Conservation (phyloP, 2,888 invertebrate genomes). For the Steinernema scapterisci region DNA sequence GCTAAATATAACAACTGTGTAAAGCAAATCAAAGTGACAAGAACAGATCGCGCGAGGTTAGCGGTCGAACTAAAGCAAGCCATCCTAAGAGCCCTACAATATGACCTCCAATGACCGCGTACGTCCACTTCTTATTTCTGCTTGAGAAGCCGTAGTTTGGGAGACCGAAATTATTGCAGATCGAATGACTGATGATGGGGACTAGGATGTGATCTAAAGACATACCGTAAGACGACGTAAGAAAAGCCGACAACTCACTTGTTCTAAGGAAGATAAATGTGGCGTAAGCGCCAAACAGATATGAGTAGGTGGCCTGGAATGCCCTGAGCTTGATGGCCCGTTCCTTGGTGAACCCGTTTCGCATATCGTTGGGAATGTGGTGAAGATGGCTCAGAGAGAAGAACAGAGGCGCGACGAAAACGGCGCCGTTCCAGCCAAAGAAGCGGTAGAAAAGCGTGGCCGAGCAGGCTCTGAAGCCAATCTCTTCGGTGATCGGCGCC, state of each 20-base stretch:
- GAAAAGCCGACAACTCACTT: slow-evolving; percentile 43
- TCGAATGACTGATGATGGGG: slow-evolving; percentile 60
- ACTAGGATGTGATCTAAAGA: slow-evolving; percentile 50
- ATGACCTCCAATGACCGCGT: not conserved
- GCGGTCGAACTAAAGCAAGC: not conserved
- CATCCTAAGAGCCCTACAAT: not conserved
- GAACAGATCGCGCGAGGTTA: not conserved
- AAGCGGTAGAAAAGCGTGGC: slow-evolving; percentile 50
- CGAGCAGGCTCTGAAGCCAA: slow-evolving; percentile 63
- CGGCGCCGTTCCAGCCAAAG: slow-evolving; percentile 37
- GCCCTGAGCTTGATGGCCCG: slow-evolving; percentile 50
- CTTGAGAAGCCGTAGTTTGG: slow-evolving; percentile 40
- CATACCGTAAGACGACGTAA: not conserved
- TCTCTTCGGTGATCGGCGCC: slow-evolving; percentile 64
- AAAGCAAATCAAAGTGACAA: not conserved
- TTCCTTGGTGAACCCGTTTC: slow-evolving; percentile 46
- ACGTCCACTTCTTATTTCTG: not conserved
- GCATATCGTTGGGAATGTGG: slow-evolving; percentile 59
- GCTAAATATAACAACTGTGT: not conserved
- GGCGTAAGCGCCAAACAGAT: slow-evolving; percentile 65
- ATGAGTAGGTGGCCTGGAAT: slow-evolving; percentile 66
- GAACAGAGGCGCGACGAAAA: slow-evolving; percentile 54
- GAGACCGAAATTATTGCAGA: slow-evolving; percentile 63
- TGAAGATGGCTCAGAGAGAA: slow-evolving; percentile 62
- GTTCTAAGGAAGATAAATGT: slow-evolving; percentile 58